Conservation (phyloP, 2,113 vertebrate species). For the Delphinapterus leucas region DNA sequence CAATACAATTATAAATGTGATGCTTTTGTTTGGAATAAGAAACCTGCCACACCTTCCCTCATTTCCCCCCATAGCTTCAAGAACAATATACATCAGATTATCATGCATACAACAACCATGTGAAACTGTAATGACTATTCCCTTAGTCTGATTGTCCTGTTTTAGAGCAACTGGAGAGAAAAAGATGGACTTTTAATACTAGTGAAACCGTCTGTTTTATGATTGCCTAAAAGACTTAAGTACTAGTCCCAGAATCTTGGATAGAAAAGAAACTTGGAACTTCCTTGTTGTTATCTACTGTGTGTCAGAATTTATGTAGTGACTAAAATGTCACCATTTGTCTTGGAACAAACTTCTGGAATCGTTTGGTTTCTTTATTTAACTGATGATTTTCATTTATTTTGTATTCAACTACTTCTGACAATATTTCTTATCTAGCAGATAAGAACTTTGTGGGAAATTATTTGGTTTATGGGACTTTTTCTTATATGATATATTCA, state of each 20-base stretch:
- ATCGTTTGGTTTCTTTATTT: slow-evolving; percentile 55
- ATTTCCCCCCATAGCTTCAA: not conserved
- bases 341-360: slow-evolving; percentile 43
- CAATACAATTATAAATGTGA: not conserved
- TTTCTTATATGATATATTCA: not conserved
- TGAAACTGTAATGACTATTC: not conserved
- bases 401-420: slow-evolving; percentile 7
- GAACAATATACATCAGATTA: not conserved
- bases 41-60: not conserved
- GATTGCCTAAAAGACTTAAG: slow-evolving; percentile 37
- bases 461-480: slow-evolving; percentile 27
- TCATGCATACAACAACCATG: not conserved
- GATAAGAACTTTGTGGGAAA: slow-evolving; percentile 48
- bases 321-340: slow-evolving; percentile 47
- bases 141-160: not conserved
- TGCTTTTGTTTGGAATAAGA: not conserved
- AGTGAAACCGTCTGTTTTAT: slow-evolving; percentile 48
- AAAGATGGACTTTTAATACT: not conserved
- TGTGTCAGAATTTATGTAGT: slow-evolving; percentile 52
- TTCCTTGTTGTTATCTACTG: slow-evolving; percentile 44
- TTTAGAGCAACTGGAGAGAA: slow-evolving; percentile 16
- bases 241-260: not conserved
- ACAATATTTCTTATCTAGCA: slow-evolving; percentile 44
- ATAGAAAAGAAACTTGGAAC: slow-evolving; percentile 50
- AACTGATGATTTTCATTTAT: slow-evolving; percentile 52